phyloP scores from a whole-genome alignment of 2,888 invertebrate genomes.

The Drosophila lutescens region DNA sequence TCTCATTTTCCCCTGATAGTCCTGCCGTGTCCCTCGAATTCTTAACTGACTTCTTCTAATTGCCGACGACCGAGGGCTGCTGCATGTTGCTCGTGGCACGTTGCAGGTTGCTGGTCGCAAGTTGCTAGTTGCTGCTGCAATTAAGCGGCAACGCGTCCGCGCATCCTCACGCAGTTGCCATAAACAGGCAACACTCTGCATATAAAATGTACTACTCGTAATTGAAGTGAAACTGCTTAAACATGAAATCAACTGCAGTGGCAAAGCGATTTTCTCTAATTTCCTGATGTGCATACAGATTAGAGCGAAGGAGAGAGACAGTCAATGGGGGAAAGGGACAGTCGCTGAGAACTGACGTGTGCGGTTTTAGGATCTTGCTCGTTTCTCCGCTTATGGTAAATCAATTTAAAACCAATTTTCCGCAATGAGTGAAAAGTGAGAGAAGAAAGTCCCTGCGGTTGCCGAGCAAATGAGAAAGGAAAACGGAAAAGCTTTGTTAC shows the following conservation, averaged over 20 bases:
- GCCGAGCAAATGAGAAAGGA: conserved; percentile 59
- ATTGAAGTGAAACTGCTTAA: conserved; percentile 51
- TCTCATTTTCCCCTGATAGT: conserved; percentile 28
- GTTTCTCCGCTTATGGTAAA: conserved; percentile 68
- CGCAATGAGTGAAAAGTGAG: conserved; percentile 45
- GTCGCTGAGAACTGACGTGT: conserved; percentile 4
- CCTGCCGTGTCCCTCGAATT: conserved; percentile 29
- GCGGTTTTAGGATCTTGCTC: conserved; percentile 28
- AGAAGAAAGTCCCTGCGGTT: conserved; percentile 52
- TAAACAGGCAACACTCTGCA: conserved; percentile 63
- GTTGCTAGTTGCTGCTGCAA: conserved; percentile 46
- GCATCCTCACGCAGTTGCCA: conserved; percentile 57
- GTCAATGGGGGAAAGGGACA: background rate
- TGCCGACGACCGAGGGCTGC: conserved; percentile 55
- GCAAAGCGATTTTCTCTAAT: conserved; percentile 69
- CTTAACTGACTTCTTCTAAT: conserved; percentile 56
- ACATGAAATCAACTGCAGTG: conserved; percentile 68
- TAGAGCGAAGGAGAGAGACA: conserved; percentile 19
- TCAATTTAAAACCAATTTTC: conserved; percentile 80
- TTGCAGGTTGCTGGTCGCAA: conserved; percentile 11
- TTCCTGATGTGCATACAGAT: conserved; percentile 72
- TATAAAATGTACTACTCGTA: conserved; percentile 52
- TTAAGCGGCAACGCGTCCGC: conserved; percentile 69
- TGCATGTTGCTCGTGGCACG: conserved; percentile 13
- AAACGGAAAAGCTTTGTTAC: conserved; percentile 49